These are phyloP conservation scores for Venustoraphidia nigricollis DNA, from an alignment of 2,888 invertebrate species.

Conservation along the genomic window DNA sequence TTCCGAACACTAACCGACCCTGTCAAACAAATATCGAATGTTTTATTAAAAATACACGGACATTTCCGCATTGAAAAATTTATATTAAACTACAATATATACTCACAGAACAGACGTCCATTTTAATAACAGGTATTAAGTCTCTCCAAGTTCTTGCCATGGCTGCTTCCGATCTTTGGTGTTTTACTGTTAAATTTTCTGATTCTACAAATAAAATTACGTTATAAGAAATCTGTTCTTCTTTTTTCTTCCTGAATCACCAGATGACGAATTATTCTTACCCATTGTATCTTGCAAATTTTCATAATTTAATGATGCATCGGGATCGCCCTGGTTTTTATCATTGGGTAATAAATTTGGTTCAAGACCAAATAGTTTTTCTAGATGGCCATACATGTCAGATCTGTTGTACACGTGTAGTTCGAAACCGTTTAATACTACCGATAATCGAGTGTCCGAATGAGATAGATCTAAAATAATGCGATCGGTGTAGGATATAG, in stretches of 20 bases:
- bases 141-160: slow-evolving; percentile 88
- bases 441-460: slow-evolving; percentile 80
- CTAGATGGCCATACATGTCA: slow-evolving; percentile 69
- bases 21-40: slow-evolving; percentile 17
- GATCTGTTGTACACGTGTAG: slow-evolving; percentile 90
- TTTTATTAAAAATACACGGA: neutral
- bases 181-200: slow-evolving; percentile 9
- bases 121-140: slow-evolving; percentile 89
- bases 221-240: slow-evolving; percentile 16
- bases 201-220: too few species aligned
- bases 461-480: slow-evolving; percentile 72
- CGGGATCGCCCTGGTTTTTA: slow-evolving; percentile 35
- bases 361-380: slow-evolving; percentile 75
- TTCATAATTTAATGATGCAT: slow-evolving; percentile 43
- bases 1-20: slow-evolving; percentile 90
- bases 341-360: slow-evolving; percentile 53
- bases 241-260: too few species aligned
- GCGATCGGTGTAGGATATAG: neutral
- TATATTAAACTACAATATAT: slow-evolving; percentile 3
- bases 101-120: slow-evolving; percentile 73
- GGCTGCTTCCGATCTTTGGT: slow-evolving; percentile 59
- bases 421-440: slow-evolving; percentile 88
- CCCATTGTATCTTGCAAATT: slow-evolving; percentile 39
- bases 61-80: neutral
- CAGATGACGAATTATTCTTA: slow-evolving; percentile 22